Conservation (phyloP, 2,113 vertebrate genomes). For the Hylia prasina region DNA sequence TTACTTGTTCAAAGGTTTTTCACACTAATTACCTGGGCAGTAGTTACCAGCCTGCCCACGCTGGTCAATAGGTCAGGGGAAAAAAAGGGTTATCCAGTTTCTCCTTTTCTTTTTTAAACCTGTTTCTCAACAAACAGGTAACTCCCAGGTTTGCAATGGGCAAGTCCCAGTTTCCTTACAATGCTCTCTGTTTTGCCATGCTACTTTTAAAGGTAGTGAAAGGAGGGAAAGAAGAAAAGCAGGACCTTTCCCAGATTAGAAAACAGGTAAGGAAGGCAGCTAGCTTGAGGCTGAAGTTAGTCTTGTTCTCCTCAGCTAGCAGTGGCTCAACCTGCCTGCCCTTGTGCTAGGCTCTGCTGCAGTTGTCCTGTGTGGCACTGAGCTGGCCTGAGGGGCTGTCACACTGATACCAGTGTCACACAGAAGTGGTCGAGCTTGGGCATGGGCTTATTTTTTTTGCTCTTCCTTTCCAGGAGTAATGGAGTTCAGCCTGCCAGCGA, state of each 20-base stretch:
- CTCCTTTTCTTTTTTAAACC: background rate
- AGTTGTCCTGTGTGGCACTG: background rate
- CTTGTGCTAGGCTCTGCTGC: background rate
- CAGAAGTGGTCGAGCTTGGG: background rate
- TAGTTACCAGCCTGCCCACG: background rate
- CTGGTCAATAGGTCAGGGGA: background rate
- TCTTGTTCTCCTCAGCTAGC: background rate
- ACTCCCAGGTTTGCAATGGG: background rate
- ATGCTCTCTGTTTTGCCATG: background rate
- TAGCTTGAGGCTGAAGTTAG: background rate
- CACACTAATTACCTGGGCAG: background rate
- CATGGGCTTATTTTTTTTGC: background rate
- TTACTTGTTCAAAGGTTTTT: background rate
- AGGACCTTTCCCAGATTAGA: background rate
- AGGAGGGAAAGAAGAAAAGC: background rate
- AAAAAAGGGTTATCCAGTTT: background rate
- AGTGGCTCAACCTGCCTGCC: background rate
- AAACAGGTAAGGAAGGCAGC: background rate
- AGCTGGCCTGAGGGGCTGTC: background rate
- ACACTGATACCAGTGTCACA: rapidly evolving
- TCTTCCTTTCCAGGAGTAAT: slow-evolving; percentile 48
- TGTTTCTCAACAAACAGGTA: background rate
- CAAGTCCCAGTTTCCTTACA: background rate
- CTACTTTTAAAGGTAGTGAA: background rate
- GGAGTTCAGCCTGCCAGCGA: background rate